A percentile compares a stretch with the other conserved stretches of the same genome.
Evolutionary conservation across 2,797 vertebrate species (phyloP).

Genomic region (Ficedula albicollis): DNA sequence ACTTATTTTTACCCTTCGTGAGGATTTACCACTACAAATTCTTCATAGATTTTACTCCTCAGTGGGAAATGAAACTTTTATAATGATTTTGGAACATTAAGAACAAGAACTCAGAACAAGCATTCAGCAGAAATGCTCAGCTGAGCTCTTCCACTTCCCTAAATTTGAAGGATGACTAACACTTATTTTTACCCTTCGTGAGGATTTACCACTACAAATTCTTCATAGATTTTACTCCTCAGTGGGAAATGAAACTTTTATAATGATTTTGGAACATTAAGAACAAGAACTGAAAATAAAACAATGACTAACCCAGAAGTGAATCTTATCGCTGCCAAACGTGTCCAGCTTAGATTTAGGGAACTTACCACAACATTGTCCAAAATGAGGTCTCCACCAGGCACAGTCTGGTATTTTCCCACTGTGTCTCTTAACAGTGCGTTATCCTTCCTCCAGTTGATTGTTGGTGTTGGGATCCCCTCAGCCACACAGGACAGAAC

Average conservation of each 20-base stretch:
- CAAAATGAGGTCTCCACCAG: constrained; percentile 87
- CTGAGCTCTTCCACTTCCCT: not conserved
- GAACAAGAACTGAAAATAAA: not conserved
- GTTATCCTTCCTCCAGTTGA: constrained; percentile 87
- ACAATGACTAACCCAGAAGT: not conserved
- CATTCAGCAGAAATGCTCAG: not conserved
- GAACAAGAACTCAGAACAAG: not conserved
- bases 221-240: not conserved
- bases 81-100: not conserved
- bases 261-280: not conserved
- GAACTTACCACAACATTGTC: constrained; percentile 84
- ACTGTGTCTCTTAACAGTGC: constrained; percentile 68
- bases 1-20: not conserved
- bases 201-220: not conserved
- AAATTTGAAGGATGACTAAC: not conserved
- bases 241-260: not conserved
- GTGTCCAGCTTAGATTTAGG: not conserved
- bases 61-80: not conserved
- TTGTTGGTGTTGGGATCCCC: constrained; percentile 86
- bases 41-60: not conserved
- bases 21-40: not conserved
- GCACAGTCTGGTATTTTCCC: constrained; percentile 82
- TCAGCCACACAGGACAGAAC: constrained; percentile 85
- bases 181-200: not conserved
- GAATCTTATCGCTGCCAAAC: not conserved